These are phyloP conservation scores for Cristatella mucedo DNA, from an alignment of 2,888 invertebrate genomes.

Conservation along the genomic window DNA sequence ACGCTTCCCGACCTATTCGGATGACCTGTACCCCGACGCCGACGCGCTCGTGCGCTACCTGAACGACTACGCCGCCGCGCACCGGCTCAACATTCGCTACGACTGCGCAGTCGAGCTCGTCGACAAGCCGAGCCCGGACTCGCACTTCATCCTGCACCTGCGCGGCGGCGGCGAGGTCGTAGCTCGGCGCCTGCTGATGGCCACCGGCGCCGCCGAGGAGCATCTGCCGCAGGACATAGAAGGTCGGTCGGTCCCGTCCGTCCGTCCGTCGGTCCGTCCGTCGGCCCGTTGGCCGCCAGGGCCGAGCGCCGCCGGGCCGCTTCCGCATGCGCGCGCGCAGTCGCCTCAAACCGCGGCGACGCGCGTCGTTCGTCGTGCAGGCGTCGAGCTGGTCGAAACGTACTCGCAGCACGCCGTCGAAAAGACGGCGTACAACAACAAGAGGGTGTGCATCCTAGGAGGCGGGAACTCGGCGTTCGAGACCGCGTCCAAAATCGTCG, in stretches of 20 bases:
- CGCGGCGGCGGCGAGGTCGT: not conserved
- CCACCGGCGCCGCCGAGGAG: conserved; percentile 8
- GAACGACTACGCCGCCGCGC: not conserved
- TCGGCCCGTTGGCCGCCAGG: too few relatives aligned
- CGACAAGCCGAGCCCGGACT: too few relatives aligned
- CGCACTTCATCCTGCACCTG: too few relatives aligned
- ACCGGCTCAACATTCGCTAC: conserved; percentile 5
- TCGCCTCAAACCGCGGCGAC: too few relatives aligned
- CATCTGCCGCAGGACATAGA: conserved; percentile 4
- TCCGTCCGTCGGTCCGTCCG: too few relatives aligned
- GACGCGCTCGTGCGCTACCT: not conserved
- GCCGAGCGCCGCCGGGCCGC: too few relatives aligned
- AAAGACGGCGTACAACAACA: conserved; percentile 6
- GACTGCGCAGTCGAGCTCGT: not conserved
- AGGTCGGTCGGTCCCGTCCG: not conserved
- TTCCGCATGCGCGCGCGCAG: too few relatives aligned
- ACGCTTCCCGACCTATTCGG: conserved; percentile 17
- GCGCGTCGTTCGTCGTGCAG: too few relatives aligned
- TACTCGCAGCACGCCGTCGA: conserved; percentile 5
- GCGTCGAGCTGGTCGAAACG: conserved; percentile 7
- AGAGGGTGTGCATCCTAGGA: conserved; percentile 3
- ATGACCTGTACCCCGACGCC: conserved; percentile 18
- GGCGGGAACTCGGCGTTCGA: conserved; percentile 10
- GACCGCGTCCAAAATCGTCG: conserved; percentile 8
- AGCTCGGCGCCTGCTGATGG: conserved; percentile 4